Evolutionary conservation across 2,113 vertebrate species (phyloP), one percentile per base, ranked within the genome.

Genomic region (Isichthys henryi): DNA sequence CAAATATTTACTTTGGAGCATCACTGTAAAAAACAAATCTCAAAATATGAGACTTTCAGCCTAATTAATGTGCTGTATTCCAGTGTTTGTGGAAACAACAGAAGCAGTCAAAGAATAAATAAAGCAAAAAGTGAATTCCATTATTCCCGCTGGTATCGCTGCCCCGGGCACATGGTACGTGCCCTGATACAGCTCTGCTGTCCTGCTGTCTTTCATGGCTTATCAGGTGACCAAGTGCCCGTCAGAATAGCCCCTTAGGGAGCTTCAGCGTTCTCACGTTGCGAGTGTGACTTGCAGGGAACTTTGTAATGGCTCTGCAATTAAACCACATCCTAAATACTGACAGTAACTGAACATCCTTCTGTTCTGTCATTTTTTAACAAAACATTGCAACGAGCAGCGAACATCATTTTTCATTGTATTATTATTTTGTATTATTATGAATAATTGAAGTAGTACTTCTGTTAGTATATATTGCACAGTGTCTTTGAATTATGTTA

Each of bases 261-360:
- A 58, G 39, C 39, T 43, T 27, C 39, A 27, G 87, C 21, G 10
- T 46, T 88, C 87, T 88, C 56, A 39, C 15, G 39, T 66, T 62
- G 35, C 52, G 8, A 39, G 87, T n/a, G 53, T 17, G 56, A 45
- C 27, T 5, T 17, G 31, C 50, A 48, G 50, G 96, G 93, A 93
- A 89, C 87, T 86, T 89, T 66, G 96, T 96, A 96, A 95, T 94
- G 91, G 92, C 91, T 92, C 93, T 95, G 92, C 94, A 96, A 95
- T 96, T 97, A 96, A 31, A 95, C 62, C 93, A 94, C 95, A 96
- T 93, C 94, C 95, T 95, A 96, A 97, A 96, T 95, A 97, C 96
- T 97, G n/a, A n/a, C n/a, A n/a, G n/a, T 97, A 95, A 97, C 97
- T 97, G 97, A 96, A 96, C 94, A 95, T 93, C 95, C 94, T 94